Evolutionary conservation across 37 sponge, comb jelly and placozoan genomes (phyloP).

Genomic region (Axinella damicornis): DNA sequence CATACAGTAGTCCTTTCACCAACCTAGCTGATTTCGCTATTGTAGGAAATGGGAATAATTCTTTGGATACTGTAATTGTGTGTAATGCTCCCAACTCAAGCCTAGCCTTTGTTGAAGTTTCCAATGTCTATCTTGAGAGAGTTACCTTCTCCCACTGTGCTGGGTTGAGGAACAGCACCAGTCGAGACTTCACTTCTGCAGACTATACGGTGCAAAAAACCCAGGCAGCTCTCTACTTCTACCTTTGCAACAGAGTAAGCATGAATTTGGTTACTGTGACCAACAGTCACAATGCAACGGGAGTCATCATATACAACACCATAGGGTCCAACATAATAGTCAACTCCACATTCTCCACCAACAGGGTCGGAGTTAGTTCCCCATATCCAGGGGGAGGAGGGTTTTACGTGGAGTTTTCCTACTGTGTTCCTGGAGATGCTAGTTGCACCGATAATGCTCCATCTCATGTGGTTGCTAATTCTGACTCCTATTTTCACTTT

Average conservation of each 20-base stretch:
- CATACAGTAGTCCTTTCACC: neutral
- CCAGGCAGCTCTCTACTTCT: constrained; percentile 38
- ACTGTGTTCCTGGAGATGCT: constrained; percentile 49
- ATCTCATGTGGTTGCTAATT: neutral
- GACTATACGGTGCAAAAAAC: neutral
- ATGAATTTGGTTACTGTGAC: constrained; percentile 14
- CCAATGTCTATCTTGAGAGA: constrained; percentile 1
- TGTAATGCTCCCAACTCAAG: constrained; percentile 25
- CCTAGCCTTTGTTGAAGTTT: constrained; percentile 30
- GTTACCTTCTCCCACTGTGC: constrained; percentile 25
- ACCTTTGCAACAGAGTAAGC: constrained; percentile 7
- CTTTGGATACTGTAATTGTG: neutral
- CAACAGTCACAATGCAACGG: constrained; percentile 33
- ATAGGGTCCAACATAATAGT: neutral
- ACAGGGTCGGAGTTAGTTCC: neutral
- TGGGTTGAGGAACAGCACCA: constrained; percentile 31
- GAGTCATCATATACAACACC: constrained; percentile 49
- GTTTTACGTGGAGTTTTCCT: constrained; percentile 60
- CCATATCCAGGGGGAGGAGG: constrained; percentile 52
- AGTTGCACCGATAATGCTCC: neutral
- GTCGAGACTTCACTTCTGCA: neutral
- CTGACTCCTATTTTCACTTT: neutral
- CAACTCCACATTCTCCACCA: constrained; percentile 9
- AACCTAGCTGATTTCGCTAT: neutral
- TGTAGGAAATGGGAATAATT: neutral